phyloP scores from a whole-genome alignment of 2,113 vertebrate species.

The Indicator maculatus region DNA sequence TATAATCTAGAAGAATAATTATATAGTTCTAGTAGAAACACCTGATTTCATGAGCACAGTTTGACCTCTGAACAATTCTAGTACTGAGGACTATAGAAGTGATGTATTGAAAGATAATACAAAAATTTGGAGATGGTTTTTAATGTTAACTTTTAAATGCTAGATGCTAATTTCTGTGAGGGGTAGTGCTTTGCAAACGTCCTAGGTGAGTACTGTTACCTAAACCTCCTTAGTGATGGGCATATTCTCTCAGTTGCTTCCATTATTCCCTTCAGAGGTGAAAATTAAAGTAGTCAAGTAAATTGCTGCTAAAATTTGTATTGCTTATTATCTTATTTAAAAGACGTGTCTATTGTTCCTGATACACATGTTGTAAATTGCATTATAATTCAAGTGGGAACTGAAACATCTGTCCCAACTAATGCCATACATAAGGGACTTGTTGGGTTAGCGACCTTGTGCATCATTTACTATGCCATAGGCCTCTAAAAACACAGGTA shows the following conservation, averaged over 20 bases:
- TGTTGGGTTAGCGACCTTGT: background rate
- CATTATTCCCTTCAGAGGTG: background rate
- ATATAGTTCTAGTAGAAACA: background rate
- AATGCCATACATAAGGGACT: background rate
- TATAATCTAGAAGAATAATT: background rate
- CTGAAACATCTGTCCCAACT: background rate
- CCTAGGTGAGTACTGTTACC: background rate
- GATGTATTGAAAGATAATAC: background rate
- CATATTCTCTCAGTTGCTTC: background rate
- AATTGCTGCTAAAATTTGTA: conserved; percentile 25
- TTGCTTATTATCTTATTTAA: background rate
- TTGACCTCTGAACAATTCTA: background rate
- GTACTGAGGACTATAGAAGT: background rate
- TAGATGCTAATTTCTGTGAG: accelerated
- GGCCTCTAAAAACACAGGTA: background rate
- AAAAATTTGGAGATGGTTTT: background rate
- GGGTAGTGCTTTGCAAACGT: background rate
- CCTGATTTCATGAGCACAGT: background rate
- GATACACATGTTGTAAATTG: background rate
- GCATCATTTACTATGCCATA: background rate
- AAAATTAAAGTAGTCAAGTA: conserved; percentile 32
- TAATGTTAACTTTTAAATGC: background rate
- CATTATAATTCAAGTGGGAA: background rate
- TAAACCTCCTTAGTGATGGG: background rate
- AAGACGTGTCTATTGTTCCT: background rate